phyloP scores from a whole-genome alignment of 1,140 invertebrate genomes.

The Zaprionus vittiger region DNA sequence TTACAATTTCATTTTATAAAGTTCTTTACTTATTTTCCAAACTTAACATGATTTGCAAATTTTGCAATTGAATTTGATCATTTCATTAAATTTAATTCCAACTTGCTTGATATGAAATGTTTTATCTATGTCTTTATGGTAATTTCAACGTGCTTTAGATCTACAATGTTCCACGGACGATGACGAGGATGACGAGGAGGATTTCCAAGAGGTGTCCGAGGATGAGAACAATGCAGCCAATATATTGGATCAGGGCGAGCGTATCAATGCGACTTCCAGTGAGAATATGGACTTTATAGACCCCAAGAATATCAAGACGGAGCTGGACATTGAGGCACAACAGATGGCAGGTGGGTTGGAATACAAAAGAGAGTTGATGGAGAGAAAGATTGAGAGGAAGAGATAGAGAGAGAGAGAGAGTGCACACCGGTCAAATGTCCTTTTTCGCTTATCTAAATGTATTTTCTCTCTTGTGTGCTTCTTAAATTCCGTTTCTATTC shows the following conservation, averaged over 20 bases:
- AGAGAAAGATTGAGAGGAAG: no score
- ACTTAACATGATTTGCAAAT: not conserved
- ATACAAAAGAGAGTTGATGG: not conserved
- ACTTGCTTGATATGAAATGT: not conserved
- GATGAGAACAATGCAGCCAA: slow-evolving; percentile 85
- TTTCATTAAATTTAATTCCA: not conserved
- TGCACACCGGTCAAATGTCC: slow-evolving; percentile 9
- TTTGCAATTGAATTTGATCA: not conserved
- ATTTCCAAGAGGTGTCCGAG: slow-evolving; percentile 88
- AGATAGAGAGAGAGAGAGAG: not conserved
- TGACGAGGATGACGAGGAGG: slow-evolving; percentile 87
- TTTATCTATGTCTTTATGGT: not conserved
- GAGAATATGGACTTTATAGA: slow-evolving; percentile 63
- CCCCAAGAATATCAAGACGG: slow-evolving; percentile 75
- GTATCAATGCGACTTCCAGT: slow-evolving; percentile 59
- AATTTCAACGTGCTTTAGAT: slow-evolving; percentile 84
- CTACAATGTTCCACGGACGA: slow-evolving; percentile 90
- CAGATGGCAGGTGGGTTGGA: slow-evolving; percentile 66
- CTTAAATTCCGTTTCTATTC: slow-evolving; percentile 58
- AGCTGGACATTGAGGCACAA: slow-evolving; percentile 69
- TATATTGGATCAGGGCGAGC: slow-evolving; percentile 85
- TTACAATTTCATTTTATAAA: slow-evolving; percentile 3
- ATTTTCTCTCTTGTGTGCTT: slow-evolving; percentile 43
- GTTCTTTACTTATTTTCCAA: not conserved
- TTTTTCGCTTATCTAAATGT: slow-evolving; percentile 39